These are phyloP conservation scores for Pseudorhombus dupliciocellatus DNA, from an alignment of 2,113 vertebrate genomes.

Conservation along the genomic window DNA sequence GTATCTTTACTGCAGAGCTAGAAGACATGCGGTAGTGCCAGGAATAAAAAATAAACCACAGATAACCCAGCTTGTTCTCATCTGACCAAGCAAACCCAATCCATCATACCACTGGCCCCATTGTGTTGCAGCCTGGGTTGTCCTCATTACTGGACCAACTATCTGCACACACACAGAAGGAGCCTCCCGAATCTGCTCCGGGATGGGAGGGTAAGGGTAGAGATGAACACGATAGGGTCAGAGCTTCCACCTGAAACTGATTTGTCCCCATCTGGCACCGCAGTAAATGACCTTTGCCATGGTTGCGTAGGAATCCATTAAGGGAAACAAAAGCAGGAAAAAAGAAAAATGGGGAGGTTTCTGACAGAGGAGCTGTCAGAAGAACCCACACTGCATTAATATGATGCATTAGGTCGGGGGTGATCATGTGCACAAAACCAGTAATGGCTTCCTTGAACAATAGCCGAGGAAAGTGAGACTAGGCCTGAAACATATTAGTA, in stretches of 20 bases:
- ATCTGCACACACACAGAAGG: constrained; percentile 14
- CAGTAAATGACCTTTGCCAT: constrained; percentile 39
- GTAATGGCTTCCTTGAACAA: constrained; percentile 11
- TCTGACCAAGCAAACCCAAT: constrained; percentile 54
- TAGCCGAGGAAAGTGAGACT: not conserved
- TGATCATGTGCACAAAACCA: constrained; percentile 16
- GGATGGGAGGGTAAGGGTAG: not conserved
- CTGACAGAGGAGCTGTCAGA: constrained; percentile 30
- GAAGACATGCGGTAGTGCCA: constrained; percentile 2
- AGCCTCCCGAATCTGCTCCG: not conserved
- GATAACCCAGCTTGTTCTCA: constrained; percentile 46
- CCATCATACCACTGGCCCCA: constrained; percentile 70
- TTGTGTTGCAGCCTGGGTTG: constrained; percentile 52
- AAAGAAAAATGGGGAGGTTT: constrained; percentile 22
- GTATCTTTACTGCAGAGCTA: constrained; percentile 32
- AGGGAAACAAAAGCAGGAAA: constrained; percentile 24
- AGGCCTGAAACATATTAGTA: not conserved
- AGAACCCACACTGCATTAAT: not conserved
- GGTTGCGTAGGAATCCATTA: constrained; percentile 39
- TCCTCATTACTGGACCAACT: constrained; percentile 53
- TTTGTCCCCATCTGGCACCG: constrained; percentile 51
- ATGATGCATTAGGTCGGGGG: constrained; percentile 14
- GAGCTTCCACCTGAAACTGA: constrained; percentile 47
- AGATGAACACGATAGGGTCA: constrained; percentile 13
- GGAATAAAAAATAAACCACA: constrained; percentile 8